These are phyloP conservation scores for Micromussa lordhowensis DNA, from an alignment of 92 coral and sea anemone genomes.

Conservation along the genomic window DNA sequence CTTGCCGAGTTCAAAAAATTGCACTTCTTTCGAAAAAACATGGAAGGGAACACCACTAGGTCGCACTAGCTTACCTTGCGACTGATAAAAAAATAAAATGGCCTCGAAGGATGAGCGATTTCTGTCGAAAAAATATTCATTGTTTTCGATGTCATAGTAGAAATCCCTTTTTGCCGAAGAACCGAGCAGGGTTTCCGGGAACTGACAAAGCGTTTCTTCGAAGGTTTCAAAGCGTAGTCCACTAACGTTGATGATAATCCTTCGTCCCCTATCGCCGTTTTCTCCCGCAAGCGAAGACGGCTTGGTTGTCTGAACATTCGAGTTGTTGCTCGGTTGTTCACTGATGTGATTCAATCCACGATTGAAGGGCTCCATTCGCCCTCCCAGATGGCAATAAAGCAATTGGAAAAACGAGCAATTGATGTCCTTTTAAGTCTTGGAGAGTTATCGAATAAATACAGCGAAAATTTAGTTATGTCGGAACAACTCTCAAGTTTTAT, in stretches of 20 bases:
- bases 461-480: slow-evolving; percentile 1
- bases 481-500: neutral
- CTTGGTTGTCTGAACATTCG: slow-evolving; percentile 2
- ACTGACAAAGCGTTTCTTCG: slow-evolving; percentile 76
- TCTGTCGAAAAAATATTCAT: slow-evolving; percentile 97
- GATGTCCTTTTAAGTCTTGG: slow-evolving; percentile 32
- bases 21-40: slow-evolving; percentile 86
- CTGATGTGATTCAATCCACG: slow-evolving; percentile 44
- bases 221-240: slow-evolving; percentile 96
- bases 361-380: slow-evolving; percentile 29
- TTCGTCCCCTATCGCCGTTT: slow-evolving; percentile 50
- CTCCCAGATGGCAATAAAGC: slow-evolving; percentile 40
- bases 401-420: slow-evolving; percentile 48
- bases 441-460: neutral
- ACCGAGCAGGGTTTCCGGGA: slow-evolving; percentile 94
- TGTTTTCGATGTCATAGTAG: slow-evolving; percentile 75
- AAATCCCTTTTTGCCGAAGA: slow-evolving; percentile 78
- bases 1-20: slow-evolving; percentile 87
- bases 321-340: slow-evolving; percentile 46
- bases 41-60: slow-evolving; percentile 92
- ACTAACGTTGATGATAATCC: slow-evolving; percentile 87
- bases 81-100: slow-evolving; percentile 91
- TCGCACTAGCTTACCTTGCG: slow-evolving; percentile 88
- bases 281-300: slow-evolving; percentile 17
- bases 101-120: slow-evolving; percentile 98